Evolutionary conservation across 2,113 vertebrate species (phyloP).

Genomic region (Scortum barcoo): DNA sequence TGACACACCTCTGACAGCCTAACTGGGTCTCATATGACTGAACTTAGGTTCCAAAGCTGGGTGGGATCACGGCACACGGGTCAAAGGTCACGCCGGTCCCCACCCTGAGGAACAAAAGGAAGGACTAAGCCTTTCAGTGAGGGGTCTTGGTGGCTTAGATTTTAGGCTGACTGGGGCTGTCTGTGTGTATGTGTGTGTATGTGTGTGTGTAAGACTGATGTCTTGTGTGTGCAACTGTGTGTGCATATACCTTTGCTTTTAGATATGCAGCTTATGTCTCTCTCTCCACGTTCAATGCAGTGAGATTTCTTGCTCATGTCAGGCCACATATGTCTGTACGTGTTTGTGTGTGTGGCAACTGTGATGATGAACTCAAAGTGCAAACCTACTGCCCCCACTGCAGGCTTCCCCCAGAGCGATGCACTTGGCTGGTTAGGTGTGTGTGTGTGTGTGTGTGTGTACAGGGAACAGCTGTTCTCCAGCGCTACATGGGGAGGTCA

Average conservation of each 20-base stretch:
- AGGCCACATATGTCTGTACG: conserved; percentile 42
- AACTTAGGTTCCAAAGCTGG: conserved; percentile 52
- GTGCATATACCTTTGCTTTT: neutral
- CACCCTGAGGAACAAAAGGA: conserved; percentile 73
- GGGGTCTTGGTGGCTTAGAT: conserved; percentile 35
- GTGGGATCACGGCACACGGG: conserved; percentile 51
- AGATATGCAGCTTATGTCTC: conserved; percentile 11
- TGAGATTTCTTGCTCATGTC: conserved; percentile 22
- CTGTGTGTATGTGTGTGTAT: conserved; percentile 16
- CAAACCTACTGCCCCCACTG: conserved; percentile 52
- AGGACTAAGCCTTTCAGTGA: conserved; percentile 53
- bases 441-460: conserved; percentile 41
- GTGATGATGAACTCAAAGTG: conserved; percentile 56
- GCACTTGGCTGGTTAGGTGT: conserved; percentile 49
- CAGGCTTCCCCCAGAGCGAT: conserved; percentile 63
- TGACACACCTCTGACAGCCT: conserved; percentile 30
- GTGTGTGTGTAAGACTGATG: conserved; percentile 5
- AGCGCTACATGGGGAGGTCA: conserved; percentile 74
- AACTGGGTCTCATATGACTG: conserved; percentile 61
- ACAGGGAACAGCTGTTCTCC: conserved; percentile 78
- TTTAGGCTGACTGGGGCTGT: conserved; percentile 24
- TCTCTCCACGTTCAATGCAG: conserved; percentile 4
- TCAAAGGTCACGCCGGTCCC: conserved; percentile 67
- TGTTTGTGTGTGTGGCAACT: conserved; percentile 30
- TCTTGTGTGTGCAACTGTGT: no score